Evolutionary conservation across 2,888 invertebrate species (phyloP), one percentile per base, ranked within the genome.

Genomic region (Drosophila subsilvestris): DNA sequence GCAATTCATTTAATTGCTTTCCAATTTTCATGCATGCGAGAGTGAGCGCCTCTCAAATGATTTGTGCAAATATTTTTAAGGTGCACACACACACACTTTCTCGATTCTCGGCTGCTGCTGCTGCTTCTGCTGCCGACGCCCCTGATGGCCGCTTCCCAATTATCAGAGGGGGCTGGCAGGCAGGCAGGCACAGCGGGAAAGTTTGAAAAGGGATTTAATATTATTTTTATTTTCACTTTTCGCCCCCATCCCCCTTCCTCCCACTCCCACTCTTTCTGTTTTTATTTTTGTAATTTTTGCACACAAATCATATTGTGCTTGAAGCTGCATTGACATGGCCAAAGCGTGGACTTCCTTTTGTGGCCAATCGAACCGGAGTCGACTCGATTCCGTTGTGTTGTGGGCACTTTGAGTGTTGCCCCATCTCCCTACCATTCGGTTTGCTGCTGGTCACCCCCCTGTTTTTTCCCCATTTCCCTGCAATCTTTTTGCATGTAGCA

Each of bases 1-100:
- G 81, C 81, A 86, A 86, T 83, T 83, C 74, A 81, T 84, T 84
- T 83, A 84, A 86, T 83, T 86, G 86, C 83, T 86, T 84, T 76
- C 74, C 86, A 79, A 86, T 86, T 83, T 86, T 78, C 86, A 78
- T 77, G 82, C 61, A 49, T 58, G 63, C 54, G 45, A 53, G 53
- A 61, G 63, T 71, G 53, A 66, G 57, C 20, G 47, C 58, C 63
- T 71, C 63, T 73, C 61, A 49, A 74, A 73, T 75, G 58, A 75
- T 78, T 74, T 78, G 69, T 49, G 53, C 63, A 77, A 74, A 77
- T 80, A 80, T 70, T 80, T 79, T 72, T 47, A 49, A 42, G 29
- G 20, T 18, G 12, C 48, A 37, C 61, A 37, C 57, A 37, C 12
- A 56, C 29, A 43, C 59, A 29, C 61, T 68, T 45, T 50, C 51